phyloP scores from a whole-genome alignment of 2,888 invertebrate genomes.

The Zelleria hepariella region DNA sequence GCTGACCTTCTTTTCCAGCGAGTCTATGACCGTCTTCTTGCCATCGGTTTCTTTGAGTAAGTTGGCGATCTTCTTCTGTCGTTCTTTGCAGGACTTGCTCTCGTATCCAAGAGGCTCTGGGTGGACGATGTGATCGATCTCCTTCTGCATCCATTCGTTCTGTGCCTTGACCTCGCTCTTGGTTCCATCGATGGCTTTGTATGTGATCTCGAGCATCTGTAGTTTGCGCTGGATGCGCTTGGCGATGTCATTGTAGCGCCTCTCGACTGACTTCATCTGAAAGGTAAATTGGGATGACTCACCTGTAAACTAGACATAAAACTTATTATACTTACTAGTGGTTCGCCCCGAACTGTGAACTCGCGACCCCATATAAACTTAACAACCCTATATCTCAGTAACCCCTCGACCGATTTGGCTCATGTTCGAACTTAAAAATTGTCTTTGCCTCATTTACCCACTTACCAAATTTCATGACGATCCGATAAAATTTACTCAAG shows the following conservation, averaged over 20 bases:
- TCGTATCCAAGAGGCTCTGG: constrained; percentile 82
- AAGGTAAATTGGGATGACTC: constrained; percentile 15
- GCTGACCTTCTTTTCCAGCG: constrained; percentile 85
- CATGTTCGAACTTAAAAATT: too few species aligned
- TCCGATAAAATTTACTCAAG: too few species aligned
- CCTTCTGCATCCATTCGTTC: constrained; percentile 84
- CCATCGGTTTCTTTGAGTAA: constrained; percentile 88
- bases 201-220: constrained; percentile 86
- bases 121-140: constrained; percentile 76
- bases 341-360: too few species aligned
- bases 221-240: constrained; percentile 88
- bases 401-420: too few species aligned
- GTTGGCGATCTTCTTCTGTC: constrained; percentile 79
- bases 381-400: too few species aligned
- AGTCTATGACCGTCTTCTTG: constrained; percentile 85
- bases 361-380: too few species aligned
- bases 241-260: constrained; percentile 85
- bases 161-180: constrained; percentile 84
- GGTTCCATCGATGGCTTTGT: constrained; percentile 86
- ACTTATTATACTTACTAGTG: too few species aligned
- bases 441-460: too few species aligned
- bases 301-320: too few species aligned
- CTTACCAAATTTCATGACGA: too few species aligned
- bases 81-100: constrained; percentile 81
- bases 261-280: constrained; percentile 84